Evolutionary conservation across 1,140 invertebrate species (phyloP).

Genomic region (Papilio polytes): DNA sequence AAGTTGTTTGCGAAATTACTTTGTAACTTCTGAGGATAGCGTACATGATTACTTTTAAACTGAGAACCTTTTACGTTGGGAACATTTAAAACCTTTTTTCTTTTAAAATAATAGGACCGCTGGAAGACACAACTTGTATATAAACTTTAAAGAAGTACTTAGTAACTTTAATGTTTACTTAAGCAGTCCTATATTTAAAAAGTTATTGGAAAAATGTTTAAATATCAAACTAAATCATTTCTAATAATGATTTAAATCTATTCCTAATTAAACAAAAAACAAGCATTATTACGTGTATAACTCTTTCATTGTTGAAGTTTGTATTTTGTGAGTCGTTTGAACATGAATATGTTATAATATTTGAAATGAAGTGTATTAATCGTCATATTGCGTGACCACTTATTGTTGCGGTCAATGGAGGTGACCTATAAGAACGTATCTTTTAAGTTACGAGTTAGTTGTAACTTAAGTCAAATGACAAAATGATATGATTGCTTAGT

Average conservation of each 20-base stretch:
- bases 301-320: not conserved
- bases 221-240: too few species aligned
- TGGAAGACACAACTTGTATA: not conserved
- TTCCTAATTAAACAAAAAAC: too few species aligned
- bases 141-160: too few species aligned
- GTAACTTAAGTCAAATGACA: not conserved
- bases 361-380: not conserved
- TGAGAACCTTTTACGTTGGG: not conserved
- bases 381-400: constrained; percentile 7
- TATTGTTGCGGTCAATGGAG: not conserved
- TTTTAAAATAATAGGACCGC: not conserved
- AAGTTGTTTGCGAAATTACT: constrained; percentile 36
- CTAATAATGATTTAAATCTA: not conserved
- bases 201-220: too few species aligned
- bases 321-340: not conserved
- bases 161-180: too few species aligned
- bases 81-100: constrained; percentile 5
- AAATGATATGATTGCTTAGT: not conserved
- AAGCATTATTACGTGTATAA: not conserved
- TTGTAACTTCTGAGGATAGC: constrained; percentile 25
- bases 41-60: constrained; percentile 32
- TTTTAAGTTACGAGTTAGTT: not conserved
- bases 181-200: too few species aligned
- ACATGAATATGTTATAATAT: constrained; percentile 20
- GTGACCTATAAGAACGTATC: not conserved